These are phyloP conservation scores for Cerastis leucographa DNA, from an alignment of 2,888 invertebrate genomes.

Conservation along the genomic window DNA sequence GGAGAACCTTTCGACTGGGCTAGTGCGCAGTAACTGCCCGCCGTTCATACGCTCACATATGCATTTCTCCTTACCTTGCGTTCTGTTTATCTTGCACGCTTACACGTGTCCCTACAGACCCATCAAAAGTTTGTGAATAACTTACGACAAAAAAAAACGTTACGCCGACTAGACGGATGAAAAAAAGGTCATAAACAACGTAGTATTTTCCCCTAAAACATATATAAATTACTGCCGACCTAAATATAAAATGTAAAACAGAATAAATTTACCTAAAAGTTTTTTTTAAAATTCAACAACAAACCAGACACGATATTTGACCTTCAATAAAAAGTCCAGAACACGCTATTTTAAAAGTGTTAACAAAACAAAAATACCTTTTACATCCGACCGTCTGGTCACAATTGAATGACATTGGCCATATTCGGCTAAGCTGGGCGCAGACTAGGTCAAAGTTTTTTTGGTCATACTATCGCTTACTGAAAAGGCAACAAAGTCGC, in stretches of 20 bases:
- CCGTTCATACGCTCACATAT: too few species aligned
- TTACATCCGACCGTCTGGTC: conserved; percentile 2
- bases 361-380: conserved; percentile 13
- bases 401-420: conserved; percentile 23
- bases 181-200: conserved; percentile 9
- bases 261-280: conserved; percentile 13
- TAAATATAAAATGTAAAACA: conserved; percentile 30
- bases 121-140: neutral
- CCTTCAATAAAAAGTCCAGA: conserved; percentile 8
- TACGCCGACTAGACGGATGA: neutral
- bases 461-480: neutral
- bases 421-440: neutral
- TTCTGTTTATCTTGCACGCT: too few species aligned
- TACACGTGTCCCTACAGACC: too few species aligned
- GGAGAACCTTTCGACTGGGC: too few species aligned
- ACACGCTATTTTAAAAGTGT: conserved; percentile 26
- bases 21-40: too few species aligned
- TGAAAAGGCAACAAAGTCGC: neutral
- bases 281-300: conserved; percentile 23
- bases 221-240: conserved; percentile 5
- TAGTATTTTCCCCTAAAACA: conserved; percentile 5
- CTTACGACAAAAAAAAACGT: neutral
- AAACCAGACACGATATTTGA: conserved; percentile 2
- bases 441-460: neutral
- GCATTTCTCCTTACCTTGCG: too few species aligned